These are phyloP conservation scores for Poeciliopsis presidionis DNA, from an alignment of 2,797 vertebrate species.

Conservation along the genomic window DNA sequence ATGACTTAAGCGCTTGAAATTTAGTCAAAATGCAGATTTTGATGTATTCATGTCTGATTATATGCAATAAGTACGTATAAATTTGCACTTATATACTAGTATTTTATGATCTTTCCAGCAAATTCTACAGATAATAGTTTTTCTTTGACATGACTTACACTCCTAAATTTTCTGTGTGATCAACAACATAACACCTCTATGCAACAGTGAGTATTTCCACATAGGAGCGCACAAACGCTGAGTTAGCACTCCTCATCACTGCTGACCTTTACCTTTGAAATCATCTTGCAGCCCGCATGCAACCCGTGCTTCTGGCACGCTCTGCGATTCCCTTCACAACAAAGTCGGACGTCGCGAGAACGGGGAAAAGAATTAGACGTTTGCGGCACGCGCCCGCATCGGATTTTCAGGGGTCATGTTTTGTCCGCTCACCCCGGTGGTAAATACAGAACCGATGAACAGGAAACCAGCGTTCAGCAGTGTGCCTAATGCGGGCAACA, in stretches of 20 bases:
- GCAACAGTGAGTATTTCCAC: neutral
- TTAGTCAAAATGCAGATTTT: neutral
- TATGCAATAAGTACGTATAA: too few species aligned
- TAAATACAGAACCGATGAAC: slow-evolving; percentile 44
- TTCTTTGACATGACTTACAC: neutral
- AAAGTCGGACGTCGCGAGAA: slow-evolving; percentile 6
- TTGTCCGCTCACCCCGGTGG: slow-evolving; percentile 25
- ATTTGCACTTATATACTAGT: neutral
- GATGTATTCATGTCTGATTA: neutral
- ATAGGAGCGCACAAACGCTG: neutral
- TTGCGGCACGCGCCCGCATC: slow-evolving; percentile 19
- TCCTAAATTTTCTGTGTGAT: neutral
- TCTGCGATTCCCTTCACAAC: slow-evolving; percentile 21
- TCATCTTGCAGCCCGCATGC: slow-evolving; percentile 13
- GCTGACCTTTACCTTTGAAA: slow-evolving; percentile 42
- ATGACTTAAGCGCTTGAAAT: neutral
- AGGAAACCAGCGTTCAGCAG: slow-evolving; percentile 47
- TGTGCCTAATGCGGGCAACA: slow-evolving; percentile 56
- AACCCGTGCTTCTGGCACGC: slow-evolving; percentile 12
- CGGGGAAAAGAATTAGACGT: slow-evolving; percentile 25
- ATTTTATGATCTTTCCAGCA: neutral
- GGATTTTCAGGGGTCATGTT: slow-evolving; percentile 20
- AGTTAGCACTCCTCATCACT: slow-evolving; percentile 11
- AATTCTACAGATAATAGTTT: neutral
- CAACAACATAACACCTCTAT: neutral